These are phyloP conservation scores for Myocastor coypus DNA, from an alignment of 2,113 vertebrate genomes.

Conservation along the genomic window DNA sequence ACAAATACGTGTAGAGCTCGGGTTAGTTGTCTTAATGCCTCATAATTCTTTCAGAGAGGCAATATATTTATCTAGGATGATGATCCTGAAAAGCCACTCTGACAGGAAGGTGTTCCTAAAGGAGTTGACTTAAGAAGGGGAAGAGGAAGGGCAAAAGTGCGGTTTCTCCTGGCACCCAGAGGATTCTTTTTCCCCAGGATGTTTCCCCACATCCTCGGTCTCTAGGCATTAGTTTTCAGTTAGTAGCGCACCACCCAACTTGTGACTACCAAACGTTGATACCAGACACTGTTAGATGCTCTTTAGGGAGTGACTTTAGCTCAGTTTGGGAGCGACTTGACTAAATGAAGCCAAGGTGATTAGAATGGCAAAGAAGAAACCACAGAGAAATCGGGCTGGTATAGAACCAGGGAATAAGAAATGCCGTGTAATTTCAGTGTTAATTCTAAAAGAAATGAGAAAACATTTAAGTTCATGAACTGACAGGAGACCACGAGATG, in stretches of 20 bases:
- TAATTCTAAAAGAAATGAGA: slow-evolving; percentile 17
- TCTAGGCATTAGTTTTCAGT: neutral
- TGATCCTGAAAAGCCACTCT: neutral
- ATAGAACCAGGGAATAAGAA: neutral
- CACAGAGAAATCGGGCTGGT: neutral
- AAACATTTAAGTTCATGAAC: neutral
- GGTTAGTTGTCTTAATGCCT: neutral
- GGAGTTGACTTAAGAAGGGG: neutral
- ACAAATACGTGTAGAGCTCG: neutral
- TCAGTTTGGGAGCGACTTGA: neutral
- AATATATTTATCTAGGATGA: neutral
- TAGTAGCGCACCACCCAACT: neutral
- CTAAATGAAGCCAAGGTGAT: neutral
- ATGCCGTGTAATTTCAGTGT: neutral
- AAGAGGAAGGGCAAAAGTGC: neutral
- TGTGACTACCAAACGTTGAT: neutral
- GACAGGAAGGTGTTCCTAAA: neutral
- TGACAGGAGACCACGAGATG: neutral
- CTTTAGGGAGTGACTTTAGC: neutral
- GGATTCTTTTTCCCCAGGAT: neutral
- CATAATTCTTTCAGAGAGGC: neutral
- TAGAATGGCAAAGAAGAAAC: neutral
- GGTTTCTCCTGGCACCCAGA: neutral
- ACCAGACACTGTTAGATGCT: neutral
- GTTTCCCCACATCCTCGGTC: neutral